These are phyloP conservation scores for Ptychoptera albimana DNA, from an alignment of 2,888 invertebrate species.

Conservation along the genomic window DNA sequence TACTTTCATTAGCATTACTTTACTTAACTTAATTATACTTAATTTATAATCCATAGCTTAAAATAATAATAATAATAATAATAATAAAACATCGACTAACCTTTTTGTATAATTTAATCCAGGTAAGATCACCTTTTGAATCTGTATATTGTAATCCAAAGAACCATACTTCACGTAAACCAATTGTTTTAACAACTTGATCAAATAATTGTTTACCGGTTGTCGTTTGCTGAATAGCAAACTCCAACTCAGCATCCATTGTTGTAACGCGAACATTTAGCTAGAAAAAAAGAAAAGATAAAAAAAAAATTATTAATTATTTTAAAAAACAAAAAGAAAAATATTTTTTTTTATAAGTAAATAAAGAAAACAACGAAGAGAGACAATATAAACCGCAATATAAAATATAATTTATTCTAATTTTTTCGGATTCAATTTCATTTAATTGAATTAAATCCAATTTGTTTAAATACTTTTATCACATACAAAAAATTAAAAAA, in stretches of 20 bases:
- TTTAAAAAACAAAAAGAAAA: background rate
- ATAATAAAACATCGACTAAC: constrained; percentile 36
- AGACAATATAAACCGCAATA: no score
- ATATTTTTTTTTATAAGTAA: no score
- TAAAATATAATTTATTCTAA: no score
- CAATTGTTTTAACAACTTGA: constrained; percentile 99
- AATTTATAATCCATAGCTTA: no score
- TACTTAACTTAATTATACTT: background rate
- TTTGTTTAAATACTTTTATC: no score
- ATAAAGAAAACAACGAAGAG: no score
- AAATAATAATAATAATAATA: background rate
- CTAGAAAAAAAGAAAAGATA: constrained; percentile 34
- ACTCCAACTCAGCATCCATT: constrained; percentile 99
- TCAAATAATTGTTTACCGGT: constrained; percentile 99
- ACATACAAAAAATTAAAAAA: no score
- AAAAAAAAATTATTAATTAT: constrained; percentile 1
- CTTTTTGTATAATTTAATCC: constrained; percentile 99
- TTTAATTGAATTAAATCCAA: no score
- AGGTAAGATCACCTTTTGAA: constrained; percentile 92
- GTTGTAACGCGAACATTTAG: constrained; percentile 99
- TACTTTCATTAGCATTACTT: background rate
- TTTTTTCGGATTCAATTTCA: no score
- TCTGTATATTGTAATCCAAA: constrained; percentile 99
- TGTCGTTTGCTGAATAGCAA: constrained; percentile 99
- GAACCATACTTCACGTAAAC: constrained; percentile 98